Conservation (phyloP, 2,113 vertebrate genomes). For the Camarhynchus parvulus region DNA sequence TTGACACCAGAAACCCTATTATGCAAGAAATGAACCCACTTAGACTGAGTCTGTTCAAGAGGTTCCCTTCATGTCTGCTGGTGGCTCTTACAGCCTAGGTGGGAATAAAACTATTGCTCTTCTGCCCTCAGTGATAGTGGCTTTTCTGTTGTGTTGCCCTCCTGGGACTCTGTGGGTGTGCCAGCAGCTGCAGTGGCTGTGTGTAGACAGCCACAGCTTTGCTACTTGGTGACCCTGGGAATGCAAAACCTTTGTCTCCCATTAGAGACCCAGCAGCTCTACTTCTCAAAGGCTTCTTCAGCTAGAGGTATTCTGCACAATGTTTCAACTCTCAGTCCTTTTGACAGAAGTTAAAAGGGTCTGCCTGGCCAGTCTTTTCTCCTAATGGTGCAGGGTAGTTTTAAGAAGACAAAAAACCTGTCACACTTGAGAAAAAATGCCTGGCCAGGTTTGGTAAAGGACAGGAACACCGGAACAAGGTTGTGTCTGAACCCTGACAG, state of each 20-base stretch:
- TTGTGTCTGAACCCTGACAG: background rate
- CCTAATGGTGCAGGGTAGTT: background rate
- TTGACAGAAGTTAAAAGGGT: background rate
- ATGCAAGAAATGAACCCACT: background rate
- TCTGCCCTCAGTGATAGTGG: background rate
- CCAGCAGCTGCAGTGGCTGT: fast-evolving
- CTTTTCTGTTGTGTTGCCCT: background rate
- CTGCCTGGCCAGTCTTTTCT: background rate
- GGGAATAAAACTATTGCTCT: background rate
- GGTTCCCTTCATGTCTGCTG: background rate
- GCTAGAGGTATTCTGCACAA: background rate
- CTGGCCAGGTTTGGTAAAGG: background rate
- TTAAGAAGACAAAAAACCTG: background rate
- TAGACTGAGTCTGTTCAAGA: background rate
- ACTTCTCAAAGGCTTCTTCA: background rate
- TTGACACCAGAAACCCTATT: background rate
- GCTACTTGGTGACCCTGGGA: background rate
- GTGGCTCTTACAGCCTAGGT: background rate
- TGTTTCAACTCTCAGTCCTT: background rate
- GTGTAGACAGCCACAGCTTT: background rate
- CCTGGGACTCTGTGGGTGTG: background rate
- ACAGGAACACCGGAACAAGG: background rate
- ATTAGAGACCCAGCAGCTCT: background rate
- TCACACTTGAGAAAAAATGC: background rate
- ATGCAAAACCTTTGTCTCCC: background rate